Evolutionary conservation across 1,140 invertebrate genomes (phyloP), one percentile per base, ranked within the genome.

Genomic region (Linepithema humile): DNA sequence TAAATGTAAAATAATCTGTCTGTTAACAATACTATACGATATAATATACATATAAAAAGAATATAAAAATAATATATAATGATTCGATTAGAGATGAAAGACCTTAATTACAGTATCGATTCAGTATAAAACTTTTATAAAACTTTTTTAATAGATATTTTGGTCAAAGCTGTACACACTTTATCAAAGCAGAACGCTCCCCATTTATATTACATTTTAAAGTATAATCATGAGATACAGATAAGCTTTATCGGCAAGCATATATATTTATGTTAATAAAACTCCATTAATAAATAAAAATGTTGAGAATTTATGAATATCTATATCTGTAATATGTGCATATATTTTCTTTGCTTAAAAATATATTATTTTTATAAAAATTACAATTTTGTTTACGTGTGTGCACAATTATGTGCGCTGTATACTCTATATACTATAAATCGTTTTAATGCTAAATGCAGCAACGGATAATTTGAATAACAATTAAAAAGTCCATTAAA

Each of bases 91-190:
- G 20, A 12, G 12, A 3, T 57, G 12, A 57, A 26, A 9, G 4
- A 57, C 3, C 12, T 57, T 4, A 20, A 57, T 57, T 57, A 3
- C 9, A 57, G 26, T 23, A 57, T 57, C 12, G n/a, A n/a, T n/a
- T n/a, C n/a, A n/a, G n/a, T n/a, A n/a, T n/a, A n/a, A n/a, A n/a
- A n/a, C n/a, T n/a, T n/a, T n/a, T 57, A 9, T 57, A 15, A 57
- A 57, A 57, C 7, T 57, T 57, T 57, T 23, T 57, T 57, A 57
- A 57, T 23, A 57, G n/a, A n/a, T n/a, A n/a, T 57, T 57, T 57
- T 57, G 23, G 2, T 5, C 7, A 57, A 57, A 57, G 23, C 53
- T 57, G 23, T 57, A 57, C 20, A 57, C 23, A 57, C 53, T 57
- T 57, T 57, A 15, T 57, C 20, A 5, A 26, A 26, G 10, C 20